These are phyloP conservation scores for Acleris laterana DNA, from an alignment of 2,888 invertebrate genomes.

Conservation along the genomic window DNA sequence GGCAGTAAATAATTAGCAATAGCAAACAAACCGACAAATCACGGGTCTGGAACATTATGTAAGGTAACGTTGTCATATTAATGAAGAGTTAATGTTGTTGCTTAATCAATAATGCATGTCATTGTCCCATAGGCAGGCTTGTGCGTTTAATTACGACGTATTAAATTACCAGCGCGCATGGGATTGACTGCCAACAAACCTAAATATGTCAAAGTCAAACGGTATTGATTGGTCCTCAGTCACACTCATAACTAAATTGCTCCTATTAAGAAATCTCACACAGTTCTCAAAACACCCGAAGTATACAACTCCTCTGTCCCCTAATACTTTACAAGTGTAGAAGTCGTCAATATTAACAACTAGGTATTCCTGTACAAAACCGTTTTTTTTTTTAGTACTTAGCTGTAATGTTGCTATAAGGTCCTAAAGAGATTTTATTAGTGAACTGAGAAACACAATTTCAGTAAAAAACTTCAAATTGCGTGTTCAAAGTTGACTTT, in stretches of 20 bases:
- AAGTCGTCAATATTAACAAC: no score
- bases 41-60: slow-evolving; percentile 1
- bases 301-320: no score
- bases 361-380: no score
- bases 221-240: slow-evolving; percentile 14
- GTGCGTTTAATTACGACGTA: slow-evolving; percentile 16
- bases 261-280: no score
- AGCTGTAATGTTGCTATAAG: no score
- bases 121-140: slow-evolving; percentile 30
- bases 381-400: no score
- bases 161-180: slow-evolving; percentile 4
- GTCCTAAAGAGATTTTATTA: no score
- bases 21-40: slow-evolving; percentile 3
- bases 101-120: slow-evolving; percentile 29
- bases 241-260: no score
- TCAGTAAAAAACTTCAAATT: no score
- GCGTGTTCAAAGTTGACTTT: background rate
- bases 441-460: no score
- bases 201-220: slow-evolving; percentile 23
- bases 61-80: slow-evolving; percentile 22
- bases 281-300: no score
- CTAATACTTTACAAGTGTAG: no score
- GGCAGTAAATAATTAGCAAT: slow-evolving; percentile 32
- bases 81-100: slow-evolving; percentile 15
- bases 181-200: slow-evolving; percentile 14